Conservation (phyloP, 2,888 invertebrate genomes). For the Drosophila peninsularis region DNA sequence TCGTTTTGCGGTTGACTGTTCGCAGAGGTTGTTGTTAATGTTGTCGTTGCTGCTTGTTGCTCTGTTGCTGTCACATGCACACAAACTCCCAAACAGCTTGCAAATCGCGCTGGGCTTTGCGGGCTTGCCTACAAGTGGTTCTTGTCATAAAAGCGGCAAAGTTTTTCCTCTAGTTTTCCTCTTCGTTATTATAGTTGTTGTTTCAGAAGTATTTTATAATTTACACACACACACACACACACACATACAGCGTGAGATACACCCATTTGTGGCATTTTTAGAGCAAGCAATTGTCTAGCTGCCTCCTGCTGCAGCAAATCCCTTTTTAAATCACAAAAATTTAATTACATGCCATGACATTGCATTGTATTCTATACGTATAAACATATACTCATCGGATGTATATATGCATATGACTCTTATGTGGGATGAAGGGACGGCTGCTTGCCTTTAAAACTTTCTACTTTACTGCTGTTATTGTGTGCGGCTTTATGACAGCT, state of each 20-base stretch:
- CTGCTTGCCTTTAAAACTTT: slow-evolving; percentile 60
- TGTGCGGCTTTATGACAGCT: slow-evolving; percentile 68
- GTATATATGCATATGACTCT: slow-evolving; percentile 1
- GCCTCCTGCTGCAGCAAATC: slow-evolving; percentile 42
- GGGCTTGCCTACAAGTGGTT: slow-evolving; percentile 76
- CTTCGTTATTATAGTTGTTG: slow-evolving; percentile 48
- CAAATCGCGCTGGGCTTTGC: slow-evolving; percentile 43
- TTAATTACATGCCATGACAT: slow-evolving; percentile 69
- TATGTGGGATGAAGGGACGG: slow-evolving; percentile 3
- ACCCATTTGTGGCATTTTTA: slow-evolving; percentile 77
- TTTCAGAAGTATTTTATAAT: slow-evolving; percentile 67
- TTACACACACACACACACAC: slow-evolving; percentile 57
- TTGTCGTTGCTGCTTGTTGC: slow-evolving; percentile 8
- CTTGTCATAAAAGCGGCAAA: slow-evolving; percentile 75
- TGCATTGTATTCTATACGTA: slow-evolving; percentile 65
- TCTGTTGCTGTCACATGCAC: slow-evolving; percentile 42
- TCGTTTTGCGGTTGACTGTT: slow-evolving; percentile 57
- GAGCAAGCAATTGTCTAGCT: slow-evolving; percentile 71
- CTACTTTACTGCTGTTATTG: slow-evolving; percentile 43
- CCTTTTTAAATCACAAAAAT: slow-evolving; percentile 75
- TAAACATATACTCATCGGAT: background rate
- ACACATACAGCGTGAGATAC: slow-evolving; percentile 30
- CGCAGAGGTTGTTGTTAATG: slow-evolving; percentile 4
- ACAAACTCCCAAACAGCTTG: slow-evolving; percentile 24
- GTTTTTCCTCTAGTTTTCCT: slow-evolving; percentile 62